Evolutionary conservation across 2,888 invertebrate genomes (phyloP).

Genomic region (Apodemia duryi): DNA sequence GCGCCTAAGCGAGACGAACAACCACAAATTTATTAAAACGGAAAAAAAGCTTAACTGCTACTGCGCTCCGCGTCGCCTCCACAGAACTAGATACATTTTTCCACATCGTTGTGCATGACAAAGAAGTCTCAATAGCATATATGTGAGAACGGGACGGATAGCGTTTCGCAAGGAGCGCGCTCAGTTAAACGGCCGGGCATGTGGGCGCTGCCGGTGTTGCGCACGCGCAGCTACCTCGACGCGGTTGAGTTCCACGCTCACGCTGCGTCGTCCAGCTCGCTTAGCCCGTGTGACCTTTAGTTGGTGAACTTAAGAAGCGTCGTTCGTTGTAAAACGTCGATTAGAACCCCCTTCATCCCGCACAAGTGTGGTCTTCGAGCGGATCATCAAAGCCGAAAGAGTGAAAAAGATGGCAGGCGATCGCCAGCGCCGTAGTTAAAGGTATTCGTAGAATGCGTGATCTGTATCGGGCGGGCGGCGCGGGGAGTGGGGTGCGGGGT

Average conservation of each 20-base stretch:
- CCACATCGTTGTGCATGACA: slow-evolving; percentile 61
- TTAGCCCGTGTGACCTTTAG: slow-evolving; percentile 75
- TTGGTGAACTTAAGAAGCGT: slow-evolving; percentile 78
- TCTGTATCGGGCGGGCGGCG: slow-evolving; percentile 72
- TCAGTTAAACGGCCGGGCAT: slow-evolving; percentile 68
- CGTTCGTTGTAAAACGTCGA: slow-evolving; percentile 73
- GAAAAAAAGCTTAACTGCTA: slow-evolving; percentile 64
- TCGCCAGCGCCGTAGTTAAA: slow-evolving; percentile 68
- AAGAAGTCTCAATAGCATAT: slow-evolving; percentile 36
- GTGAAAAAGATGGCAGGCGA: slow-evolving; percentile 67
- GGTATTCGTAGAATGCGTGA: slow-evolving; percentile 79
- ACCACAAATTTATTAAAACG: slow-evolving; percentile 79
- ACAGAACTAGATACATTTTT: slow-evolving; percentile 80
- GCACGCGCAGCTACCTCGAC: slow-evolving; percentile 72
- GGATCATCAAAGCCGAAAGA: slow-evolving; percentile 57
- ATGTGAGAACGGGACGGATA: slow-evolving; percentile 50
- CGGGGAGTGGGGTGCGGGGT: slow-evolving; percentile 66
- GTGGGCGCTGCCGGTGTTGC: slow-evolving; percentile 79
- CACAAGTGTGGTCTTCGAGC: slow-evolving; percentile 53
- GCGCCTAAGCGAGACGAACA: slow-evolving; percentile 74
- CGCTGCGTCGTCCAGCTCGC: slow-evolving; percentile 71
- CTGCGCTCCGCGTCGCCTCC: slow-evolving; percentile 76
- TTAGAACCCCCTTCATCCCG: slow-evolving; percentile 67
- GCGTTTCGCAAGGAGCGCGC: slow-evolving; percentile 47
- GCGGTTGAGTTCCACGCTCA: slow-evolving; percentile 70